A percentile compares a stretch with the other conserved stretches of the same genome.
Conservation (phyloP, 2,888 invertebrate species). For the Drosophila neutralis region DNA sequence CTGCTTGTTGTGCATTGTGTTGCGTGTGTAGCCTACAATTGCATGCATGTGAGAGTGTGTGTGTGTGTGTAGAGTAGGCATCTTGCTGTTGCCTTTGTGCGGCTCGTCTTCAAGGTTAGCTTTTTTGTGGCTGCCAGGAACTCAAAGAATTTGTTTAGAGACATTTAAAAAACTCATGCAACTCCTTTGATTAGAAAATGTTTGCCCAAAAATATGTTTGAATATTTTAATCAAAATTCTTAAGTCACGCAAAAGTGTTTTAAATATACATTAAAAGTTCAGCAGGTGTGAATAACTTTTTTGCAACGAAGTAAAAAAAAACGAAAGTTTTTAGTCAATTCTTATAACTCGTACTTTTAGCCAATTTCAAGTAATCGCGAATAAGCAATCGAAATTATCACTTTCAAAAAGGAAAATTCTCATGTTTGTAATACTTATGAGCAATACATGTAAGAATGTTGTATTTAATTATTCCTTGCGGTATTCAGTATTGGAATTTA, state of each 20-base stretch:
- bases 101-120: conserved; percentile 28
- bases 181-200: conserved; percentile 1
- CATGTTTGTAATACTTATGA: too few species aligned
- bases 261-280: neutral
- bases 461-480: neutral
- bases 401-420: neutral
- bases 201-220: neutral
- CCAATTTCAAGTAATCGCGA: neutral
- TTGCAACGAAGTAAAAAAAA: neutral
- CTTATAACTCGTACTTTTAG: neutral
- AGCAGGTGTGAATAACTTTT: neutral
- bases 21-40: conserved; percentile 19
- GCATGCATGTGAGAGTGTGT: neutral
- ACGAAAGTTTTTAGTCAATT: neutral
- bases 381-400: neutral
- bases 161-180: neutral
- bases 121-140: conserved; percentile 13
- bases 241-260: neutral
- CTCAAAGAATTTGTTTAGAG: conserved; percentile 7
- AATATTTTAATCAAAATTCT: conserved; percentile 2
- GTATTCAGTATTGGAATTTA: neutral
- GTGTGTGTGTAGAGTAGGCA: conserved; percentile 14
- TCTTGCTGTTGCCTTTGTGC: conserved; percentile 24
- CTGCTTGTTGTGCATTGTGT: conserved; percentile 29
- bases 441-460: neutral